Conservation (phyloP, 2,797 vertebrate species). For the Molossus molossus region DNA sequence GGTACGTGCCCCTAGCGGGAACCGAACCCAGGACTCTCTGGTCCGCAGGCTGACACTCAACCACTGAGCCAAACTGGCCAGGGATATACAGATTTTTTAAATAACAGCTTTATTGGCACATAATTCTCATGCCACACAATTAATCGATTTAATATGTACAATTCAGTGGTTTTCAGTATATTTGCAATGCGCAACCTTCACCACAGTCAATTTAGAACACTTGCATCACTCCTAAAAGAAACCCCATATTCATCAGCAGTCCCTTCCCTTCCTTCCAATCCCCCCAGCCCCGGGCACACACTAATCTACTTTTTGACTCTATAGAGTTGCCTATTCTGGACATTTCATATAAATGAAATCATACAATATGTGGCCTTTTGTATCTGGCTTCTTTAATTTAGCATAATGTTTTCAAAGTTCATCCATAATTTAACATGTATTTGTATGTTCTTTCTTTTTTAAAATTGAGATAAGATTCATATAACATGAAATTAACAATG, state of each 20-base stretch:
- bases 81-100: neutral
- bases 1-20: too few relatives aligned
- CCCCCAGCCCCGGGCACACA: neutral
- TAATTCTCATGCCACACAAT: conserved; percentile 12
- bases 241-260: neutral
- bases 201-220: neutral
- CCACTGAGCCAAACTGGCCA: too few relatives aligned
- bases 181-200: neutral
- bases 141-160: conserved; percentile 24
- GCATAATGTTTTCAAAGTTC: conserved; percentile 22
- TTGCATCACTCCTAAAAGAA: neutral
- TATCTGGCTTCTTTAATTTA: neutral
- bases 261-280: neutral
- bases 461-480: neutral
- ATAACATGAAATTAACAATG: neutral
- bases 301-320: neutral
- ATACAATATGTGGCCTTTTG: neutral
- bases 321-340: neutral
- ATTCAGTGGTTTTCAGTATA: neutral
- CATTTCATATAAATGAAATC: conserved; percentile 4
- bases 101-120: neutral
- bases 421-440: neutral
- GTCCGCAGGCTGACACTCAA: too few relatives aligned
- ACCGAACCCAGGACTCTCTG: too few relatives aligned
- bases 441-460: neutral